Base-by-base conservation (phyloP, 1,140 invertebrate genomes). In the Anastrepha obliqua region DNA sequence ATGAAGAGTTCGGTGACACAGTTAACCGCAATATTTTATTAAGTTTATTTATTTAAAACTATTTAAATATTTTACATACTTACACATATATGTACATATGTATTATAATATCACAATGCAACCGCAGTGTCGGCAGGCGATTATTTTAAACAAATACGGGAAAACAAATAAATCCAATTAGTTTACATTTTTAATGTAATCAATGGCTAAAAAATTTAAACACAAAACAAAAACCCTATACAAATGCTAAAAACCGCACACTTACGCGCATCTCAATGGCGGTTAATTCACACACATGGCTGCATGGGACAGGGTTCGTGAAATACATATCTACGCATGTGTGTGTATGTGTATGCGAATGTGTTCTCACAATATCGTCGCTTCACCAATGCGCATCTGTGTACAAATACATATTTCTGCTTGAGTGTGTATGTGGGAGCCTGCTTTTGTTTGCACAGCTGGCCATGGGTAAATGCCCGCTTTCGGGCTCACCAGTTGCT, bases 161-260 rank as follows among this genome's bases (percentile, higher is more conserved):
- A 17, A 88, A 78, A 85, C 51, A 85, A 81, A 88, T 51, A 44
- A 86, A 86, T 70, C 47, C 87, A 88, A 88, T 88, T 88, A 86
- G 86, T 88, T 88, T 86, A 65, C 67, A 88, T 86, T 64, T 51
- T 85, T 86, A 86, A 88, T 88, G 87, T 86, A 88, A 88, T 74
- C 85, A 17, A 0, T 55, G 20, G 9, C 3, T 81, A 81, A 4
- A 81, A 55, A 81, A 81, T n/a, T 3, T 15, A 42, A 47, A 81
- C 8, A n/a, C 17, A 20, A 44, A 81, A 29, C 17, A 81, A 47
- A 81, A 13, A 55, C 47, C 15, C 47, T 81, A 51, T 13, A 29
- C 47, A 81, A 20, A 81, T 2, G 17, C 17, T 2, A 55, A 55
- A 51, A 81, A 81, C 47, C 74, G 17, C 74, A 29, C 5, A 81